Conservation (phyloP, 2,888 invertebrate species). For the Pemphredon lugubris region DNA sequence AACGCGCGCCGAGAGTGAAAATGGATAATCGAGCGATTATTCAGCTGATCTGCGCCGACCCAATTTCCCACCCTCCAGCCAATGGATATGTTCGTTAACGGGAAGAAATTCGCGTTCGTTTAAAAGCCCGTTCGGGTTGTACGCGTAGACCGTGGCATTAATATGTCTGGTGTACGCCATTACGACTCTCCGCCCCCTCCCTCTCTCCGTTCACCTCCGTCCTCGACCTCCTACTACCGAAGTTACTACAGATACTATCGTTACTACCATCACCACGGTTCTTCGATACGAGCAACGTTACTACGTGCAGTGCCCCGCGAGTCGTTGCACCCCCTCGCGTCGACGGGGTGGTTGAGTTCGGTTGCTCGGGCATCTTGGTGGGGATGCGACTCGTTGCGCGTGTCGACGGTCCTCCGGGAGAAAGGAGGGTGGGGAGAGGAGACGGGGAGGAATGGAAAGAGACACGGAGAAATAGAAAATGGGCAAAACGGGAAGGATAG, state of each 20-base stretch:
- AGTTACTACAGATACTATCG: constrained; percentile 18
- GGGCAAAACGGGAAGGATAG: no score
- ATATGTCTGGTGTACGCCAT: constrained; percentile 15
- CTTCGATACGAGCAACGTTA: constrained; percentile 3
- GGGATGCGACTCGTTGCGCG: not conserved
- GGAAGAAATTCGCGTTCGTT: constrained; percentile 1
- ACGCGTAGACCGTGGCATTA: constrained; percentile 11
- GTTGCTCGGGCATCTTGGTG: not conserved
- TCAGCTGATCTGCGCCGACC: no score
- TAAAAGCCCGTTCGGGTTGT: constrained; percentile 12
- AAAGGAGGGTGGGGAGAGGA: constrained; percentile 9
- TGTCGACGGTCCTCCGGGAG: constrained; percentile 15
- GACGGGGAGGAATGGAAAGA: not conserved
- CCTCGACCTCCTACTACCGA: constrained; percentile 9
- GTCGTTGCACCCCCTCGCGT: constrained; percentile 1
- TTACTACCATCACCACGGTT: constrained; percentile 11
- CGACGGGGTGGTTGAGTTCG: not conserved
- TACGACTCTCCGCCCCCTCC: no score
- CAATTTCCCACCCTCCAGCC: no score
- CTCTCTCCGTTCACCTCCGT: not conserved
- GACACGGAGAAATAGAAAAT: no score
- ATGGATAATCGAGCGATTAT: no score
- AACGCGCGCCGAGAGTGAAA: no score
- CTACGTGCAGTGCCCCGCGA: constrained; percentile 10
- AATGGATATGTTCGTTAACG: no score